A percentile compares a stretch with the other conserved stretches of the same genome.
Conservation (phyloP, 2,888 invertebrate species). For the Rhopalosiphum nymphaeae region DNA sequence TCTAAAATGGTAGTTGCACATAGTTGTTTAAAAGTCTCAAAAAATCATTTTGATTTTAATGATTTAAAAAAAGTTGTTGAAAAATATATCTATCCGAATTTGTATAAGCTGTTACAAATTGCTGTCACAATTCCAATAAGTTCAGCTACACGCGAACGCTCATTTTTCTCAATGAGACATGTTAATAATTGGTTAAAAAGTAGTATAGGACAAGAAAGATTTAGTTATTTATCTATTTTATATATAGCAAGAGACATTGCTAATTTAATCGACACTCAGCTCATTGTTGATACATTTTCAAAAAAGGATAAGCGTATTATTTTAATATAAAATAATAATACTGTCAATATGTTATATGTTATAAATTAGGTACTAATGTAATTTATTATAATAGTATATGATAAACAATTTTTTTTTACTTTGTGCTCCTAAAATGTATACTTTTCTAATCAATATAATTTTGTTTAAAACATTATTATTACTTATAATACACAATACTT, state of each 20-base stretch:
- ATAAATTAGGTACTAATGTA: not conserved
- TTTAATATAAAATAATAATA: slow-evolving; percentile 15
- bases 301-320: not conserved
- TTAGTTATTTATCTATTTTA: not conserved
- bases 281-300: not conserved
- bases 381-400: too few relatives aligned
- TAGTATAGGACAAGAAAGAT: too few relatives aligned
- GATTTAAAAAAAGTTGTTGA: too few relatives aligned
- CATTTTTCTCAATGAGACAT: too few relatives aligned
- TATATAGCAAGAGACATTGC: not conserved
- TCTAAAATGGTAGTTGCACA: slow-evolving; percentile 7
- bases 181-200: too few relatives aligned
- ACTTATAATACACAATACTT: not conserved
- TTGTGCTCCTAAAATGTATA: not conserved
- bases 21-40: not conserved
- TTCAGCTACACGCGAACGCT: too few relatives aligned
- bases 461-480: not conserved
- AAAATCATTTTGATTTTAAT: too few relatives aligned
- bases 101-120: too few relatives aligned
- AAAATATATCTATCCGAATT: too few relatives aligned
- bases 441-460: not conserved
- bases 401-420: not conserved
- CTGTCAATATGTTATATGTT: not conserved
- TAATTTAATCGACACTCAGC: not conserved
- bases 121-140: too few relatives aligned